Conservation (phyloP, 2,113 vertebrate species). For the Phrynocephalus versicolor region DNA sequence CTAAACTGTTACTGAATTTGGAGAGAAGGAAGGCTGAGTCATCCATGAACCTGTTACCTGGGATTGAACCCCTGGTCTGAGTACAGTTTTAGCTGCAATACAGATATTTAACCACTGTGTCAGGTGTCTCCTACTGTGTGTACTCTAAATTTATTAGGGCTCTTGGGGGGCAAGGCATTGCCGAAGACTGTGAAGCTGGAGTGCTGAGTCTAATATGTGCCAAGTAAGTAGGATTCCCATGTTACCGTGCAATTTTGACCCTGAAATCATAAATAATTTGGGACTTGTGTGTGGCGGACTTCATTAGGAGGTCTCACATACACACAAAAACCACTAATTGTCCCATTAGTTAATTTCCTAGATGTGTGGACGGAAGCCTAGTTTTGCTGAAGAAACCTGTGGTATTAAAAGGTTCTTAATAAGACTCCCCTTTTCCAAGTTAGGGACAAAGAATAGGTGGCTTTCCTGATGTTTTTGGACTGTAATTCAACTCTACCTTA, state of each 20-base stretch:
- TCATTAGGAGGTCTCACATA: not conserved
- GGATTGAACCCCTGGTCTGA: too few species aligned
- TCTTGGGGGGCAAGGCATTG: not conserved
- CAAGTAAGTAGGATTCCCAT: not conserved
- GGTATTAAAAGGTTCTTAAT: not conserved
- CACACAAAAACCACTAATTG: not conserved
- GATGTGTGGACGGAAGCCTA: not conserved
- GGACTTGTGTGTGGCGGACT: not conserved
- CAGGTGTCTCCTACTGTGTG: too few species aligned
- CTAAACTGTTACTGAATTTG: too few species aligned
- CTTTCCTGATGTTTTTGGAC: not conserved
- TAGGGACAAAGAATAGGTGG: not conserved
- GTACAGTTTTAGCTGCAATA: too few species aligned
- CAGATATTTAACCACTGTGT: too few species aligned
- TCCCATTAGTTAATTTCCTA: not conserved
- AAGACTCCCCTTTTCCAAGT: not conserved
- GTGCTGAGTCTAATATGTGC: not conserved
- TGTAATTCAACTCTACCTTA: not conserved
- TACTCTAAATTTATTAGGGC: not conserved
- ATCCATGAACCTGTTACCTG: too few species aligned
- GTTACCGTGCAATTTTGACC: not conserved
- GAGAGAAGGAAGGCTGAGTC: too few species aligned
- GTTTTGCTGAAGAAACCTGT: not conserved
- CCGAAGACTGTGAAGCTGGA: not conserved
- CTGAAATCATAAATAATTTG: not conserved